phyloP scores from a whole-genome alignment of 2,888 invertebrate genomes.

The Cabera pusaria region DNA sequence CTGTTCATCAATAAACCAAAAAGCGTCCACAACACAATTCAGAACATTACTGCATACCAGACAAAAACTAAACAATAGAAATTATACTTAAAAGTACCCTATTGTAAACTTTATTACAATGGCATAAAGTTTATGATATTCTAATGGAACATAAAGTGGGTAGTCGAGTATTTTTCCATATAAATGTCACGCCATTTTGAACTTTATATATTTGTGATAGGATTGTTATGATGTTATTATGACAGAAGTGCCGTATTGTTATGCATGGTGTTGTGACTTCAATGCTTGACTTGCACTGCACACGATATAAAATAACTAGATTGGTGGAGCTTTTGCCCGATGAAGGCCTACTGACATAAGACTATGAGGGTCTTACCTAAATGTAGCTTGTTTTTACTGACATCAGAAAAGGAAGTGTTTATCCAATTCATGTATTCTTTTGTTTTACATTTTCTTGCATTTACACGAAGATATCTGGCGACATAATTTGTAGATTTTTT shows the following conservation, averaged over 20 bases:
- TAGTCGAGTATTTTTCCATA: not conserved
- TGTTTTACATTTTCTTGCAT: too few relatives aligned
- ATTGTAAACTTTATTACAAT: slow-evolving; percentile 3
- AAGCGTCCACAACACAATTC: slow-evolving; percentile 7
- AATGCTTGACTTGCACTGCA: not conserved
- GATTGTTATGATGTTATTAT: not conserved
- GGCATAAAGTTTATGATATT: slow-evolving; percentile 2
- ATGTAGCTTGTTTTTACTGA: too few relatives aligned
- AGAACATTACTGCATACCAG: slow-evolving; percentile 2
- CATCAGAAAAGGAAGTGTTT: too few relatives aligned
- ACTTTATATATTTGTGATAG: slow-evolving; percentile 2
- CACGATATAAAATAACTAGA: not conserved
- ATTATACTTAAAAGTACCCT: not conserved
- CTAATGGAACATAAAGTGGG: not conserved
- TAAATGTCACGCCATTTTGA: slow-evolving; percentile 1
- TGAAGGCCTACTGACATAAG: too few relatives aligned
- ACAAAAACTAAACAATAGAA: slow-evolving; percentile 9
- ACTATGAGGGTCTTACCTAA: too few relatives aligned
- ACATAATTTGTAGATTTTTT: too few relatives aligned
- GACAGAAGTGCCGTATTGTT: slow-evolving; percentile 3
- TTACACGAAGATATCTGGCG: too few relatives aligned
- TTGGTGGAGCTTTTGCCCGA: too few relatives aligned
- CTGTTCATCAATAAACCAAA: slow-evolving; percentile 7
- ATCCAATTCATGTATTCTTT: too few relatives aligned
- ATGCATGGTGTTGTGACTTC: slow-evolving; percentile 8